These are phyloP conservation scores for Monochamus saltuarius DNA, from an alignment of 1,140 invertebrate genomes.

Conservation along the genomic window DNA sequence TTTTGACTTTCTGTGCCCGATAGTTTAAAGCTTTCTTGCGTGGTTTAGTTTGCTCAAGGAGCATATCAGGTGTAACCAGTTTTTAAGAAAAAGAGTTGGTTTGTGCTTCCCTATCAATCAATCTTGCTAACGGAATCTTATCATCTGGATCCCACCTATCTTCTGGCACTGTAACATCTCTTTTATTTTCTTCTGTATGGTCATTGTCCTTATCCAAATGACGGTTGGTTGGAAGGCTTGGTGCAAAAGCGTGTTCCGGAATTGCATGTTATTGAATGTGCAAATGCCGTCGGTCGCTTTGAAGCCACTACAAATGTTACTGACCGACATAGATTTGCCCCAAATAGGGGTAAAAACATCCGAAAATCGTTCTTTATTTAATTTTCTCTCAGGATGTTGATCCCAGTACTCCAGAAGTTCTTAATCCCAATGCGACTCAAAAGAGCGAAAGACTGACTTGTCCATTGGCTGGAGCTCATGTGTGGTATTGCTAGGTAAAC, in stretches of 20 bases:
- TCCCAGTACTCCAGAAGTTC: constrained; percentile 20
- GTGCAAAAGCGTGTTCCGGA: constrained; percentile 15
- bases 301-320: constrained; percentile 26
- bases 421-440: constrained; percentile 43
- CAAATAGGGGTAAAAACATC: constrained; percentile 19
- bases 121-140: constrained; percentile 11
- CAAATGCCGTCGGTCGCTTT: constrained; percentile 27
- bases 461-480: constrained; percentile 51
- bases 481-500: constrained; percentile 48
- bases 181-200: no score
- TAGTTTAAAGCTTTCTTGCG: constrained; percentile 17
- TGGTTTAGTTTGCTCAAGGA: background rate
- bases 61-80: constrained; percentile 3
- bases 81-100: constrained; percentile 15
- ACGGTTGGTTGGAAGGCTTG: constrained; percentile 1
- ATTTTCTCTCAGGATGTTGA: constrained; percentile 17
- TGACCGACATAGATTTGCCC: constrained; percentile 13
- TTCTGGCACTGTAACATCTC: constrained; percentile 2
- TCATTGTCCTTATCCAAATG: no score
- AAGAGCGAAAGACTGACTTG: constrained; percentile 43
- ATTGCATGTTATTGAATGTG: constrained; percentile 17
- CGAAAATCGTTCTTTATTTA: constrained; percentile 18
- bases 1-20: constrained; percentile 13
- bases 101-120: constrained; percentile 4
- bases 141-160: constrained; percentile 15